A percentile compares a stretch with the other conserved stretches of the same genome.
Conservation (phyloP, 2,113 vertebrate species). For the Sitta europaea region DNA sequence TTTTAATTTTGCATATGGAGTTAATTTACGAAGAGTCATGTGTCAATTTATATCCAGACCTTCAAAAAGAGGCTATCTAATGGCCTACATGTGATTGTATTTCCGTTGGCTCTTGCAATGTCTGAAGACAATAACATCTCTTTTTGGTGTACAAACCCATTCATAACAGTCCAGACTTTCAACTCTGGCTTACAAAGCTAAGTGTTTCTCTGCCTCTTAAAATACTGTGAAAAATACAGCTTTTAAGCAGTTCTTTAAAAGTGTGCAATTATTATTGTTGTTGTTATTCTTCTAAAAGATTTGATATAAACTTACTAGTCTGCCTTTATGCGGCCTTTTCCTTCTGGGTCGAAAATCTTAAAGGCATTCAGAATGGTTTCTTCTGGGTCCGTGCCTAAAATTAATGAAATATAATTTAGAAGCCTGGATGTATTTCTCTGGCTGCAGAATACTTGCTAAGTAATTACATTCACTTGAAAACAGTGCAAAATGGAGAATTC, state of each 20-base stretch:
- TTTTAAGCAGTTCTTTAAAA: background rate
- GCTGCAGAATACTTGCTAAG: constrained; percentile 12
- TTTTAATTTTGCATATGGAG: constrained; percentile 56
- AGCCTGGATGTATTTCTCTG: background rate
- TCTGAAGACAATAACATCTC: constrained; percentile 58
- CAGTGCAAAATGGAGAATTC: constrained; percentile 43
- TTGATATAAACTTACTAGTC: constrained; percentile 81
- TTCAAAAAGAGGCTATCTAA: constrained; percentile 63
- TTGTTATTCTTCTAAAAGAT: background rate
- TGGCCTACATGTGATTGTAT: constrained; percentile 60
- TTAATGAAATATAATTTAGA: constrained; percentile 5
- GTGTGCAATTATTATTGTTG: background rate
- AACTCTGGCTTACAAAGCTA: background rate
- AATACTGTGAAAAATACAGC: background rate
- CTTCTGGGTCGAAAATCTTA: constrained; percentile 88
- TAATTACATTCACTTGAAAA: constrained; percentile 26
- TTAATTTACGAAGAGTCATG: constrained; percentile 44
- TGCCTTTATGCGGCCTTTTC: constrained; percentile 83
- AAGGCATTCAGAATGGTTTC: constrained; percentile 90
- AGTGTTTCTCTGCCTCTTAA: background rate
- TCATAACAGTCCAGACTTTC: background rate
- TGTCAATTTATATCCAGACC: constrained; percentile 54
- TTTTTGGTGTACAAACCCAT: constrained; percentile 15
- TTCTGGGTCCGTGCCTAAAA: constrained; percentile 86
- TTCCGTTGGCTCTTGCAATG: constrained; percentile 39